Conservation (phyloP, 2,797 vertebrate species). For the Sciurus carolinensis region DNA sequence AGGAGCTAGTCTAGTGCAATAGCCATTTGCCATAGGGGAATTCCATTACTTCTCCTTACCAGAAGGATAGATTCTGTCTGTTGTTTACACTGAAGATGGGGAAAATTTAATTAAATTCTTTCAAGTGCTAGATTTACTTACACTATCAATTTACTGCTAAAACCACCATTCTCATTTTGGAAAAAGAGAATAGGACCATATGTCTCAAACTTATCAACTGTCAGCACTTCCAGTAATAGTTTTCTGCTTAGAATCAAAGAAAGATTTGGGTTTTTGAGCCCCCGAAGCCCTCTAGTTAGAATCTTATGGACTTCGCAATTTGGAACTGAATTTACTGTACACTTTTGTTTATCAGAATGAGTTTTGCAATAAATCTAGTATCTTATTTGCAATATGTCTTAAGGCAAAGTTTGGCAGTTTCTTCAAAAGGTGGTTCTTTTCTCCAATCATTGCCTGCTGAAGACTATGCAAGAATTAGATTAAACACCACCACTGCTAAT, state of each 20-base stretch:
- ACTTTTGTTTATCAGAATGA: slow-evolving; percentile 70
- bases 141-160: slow-evolving; percentile 79
- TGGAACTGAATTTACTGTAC: slow-evolving; percentile 67
- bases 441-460: slow-evolving; percentile 62
- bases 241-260: slow-evolving; percentile 77
- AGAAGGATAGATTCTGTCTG: slow-evolving; percentile 78
- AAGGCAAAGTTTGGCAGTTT: slow-evolving; percentile 67
- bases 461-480: slow-evolving; percentile 61
- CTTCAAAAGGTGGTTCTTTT: slow-evolving; percentile 67
- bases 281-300: slow-evolving; percentile 74
- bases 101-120: slow-evolving; percentile 82
- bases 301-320: slow-evolving; percentile 46
- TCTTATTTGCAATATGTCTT: slow-evolving; percentile 74
- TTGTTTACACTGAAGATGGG: slow-evolving; percentile 76
- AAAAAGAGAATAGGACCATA: slow-evolving; percentile 79
- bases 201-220: slow-evolving; percentile 81
- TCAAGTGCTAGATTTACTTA: slow-evolving; percentile 82
- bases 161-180: slow-evolving; percentile 78
- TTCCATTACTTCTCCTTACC: slow-evolving; percentile 78
- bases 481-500: slow-evolving; percentile 31
- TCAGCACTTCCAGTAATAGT: slow-evolving; percentile 77
- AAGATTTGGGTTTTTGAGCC: slow-evolving; percentile 71
- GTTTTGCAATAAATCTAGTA: slow-evolving; percentile 69
- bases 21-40: slow-evolving; percentile 79
- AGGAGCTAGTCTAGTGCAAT: slow-evolving; percentile 61